A percentile compares a stretch with the other conserved stretches of the same genome.
Evolutionary conservation across 1,140 invertebrate genomes (phyloP).

Genomic region (Panonychus citri): DNA sequence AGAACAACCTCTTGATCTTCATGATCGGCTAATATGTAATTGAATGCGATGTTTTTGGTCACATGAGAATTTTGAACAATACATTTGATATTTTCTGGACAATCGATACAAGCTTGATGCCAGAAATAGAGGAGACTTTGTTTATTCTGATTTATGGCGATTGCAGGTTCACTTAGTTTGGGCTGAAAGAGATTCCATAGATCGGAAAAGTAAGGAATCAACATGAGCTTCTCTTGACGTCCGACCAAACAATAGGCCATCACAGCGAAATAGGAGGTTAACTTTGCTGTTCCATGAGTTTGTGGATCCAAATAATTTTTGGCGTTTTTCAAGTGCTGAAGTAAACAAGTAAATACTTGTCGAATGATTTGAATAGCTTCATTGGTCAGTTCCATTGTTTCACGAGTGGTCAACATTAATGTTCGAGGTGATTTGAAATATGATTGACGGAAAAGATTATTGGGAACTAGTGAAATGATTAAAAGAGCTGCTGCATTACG

Average conservation of each 20-base stretch:
- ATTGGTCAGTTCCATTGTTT: conserved; percentile 2
- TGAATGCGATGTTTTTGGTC: conserved; percentile 81
- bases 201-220: conserved; percentile 46
- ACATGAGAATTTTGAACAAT: conserved; percentile 58
- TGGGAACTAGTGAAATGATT: conserved; percentile 63
- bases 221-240: conserved; percentile 68
- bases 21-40: conserved; percentile 88
- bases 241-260: conserved; percentile 71
- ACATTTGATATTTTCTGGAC: conserved; percentile 67
- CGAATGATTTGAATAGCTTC: conserved; percentile 9
- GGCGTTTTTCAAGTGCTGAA: conserved; percentile 37
- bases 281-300: conserved; percentile 63
- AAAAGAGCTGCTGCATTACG: conserved; percentile 61
- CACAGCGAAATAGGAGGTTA: conserved; percentile 71
- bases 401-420: not conserved
- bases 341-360: conserved; percentile 5
- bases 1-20: conserved; percentile 81
- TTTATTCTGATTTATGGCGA: conserved; percentile 83
- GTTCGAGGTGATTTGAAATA: conserved; percentile 29
- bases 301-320: conserved; percentile 50
- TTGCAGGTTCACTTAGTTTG: conserved; percentile 75
- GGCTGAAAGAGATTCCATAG: conserved; percentile 83
- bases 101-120: conserved; percentile 72
- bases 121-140: conserved; percentile 72
- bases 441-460: conserved; percentile 58